phyloP scores from a whole-genome alignment of 2,888 invertebrate species.

The Aproaerema taeniolella region DNA sequence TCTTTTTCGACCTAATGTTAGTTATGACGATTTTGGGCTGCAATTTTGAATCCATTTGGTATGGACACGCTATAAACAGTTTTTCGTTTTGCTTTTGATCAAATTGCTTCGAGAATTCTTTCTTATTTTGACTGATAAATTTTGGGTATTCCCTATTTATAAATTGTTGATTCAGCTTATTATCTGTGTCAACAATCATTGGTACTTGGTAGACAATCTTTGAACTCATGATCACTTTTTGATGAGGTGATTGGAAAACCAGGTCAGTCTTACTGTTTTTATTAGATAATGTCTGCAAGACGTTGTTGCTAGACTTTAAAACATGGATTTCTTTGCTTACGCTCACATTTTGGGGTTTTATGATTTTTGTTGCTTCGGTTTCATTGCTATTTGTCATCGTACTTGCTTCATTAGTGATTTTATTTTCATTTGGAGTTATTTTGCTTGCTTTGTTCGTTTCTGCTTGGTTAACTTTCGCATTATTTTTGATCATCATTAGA shows the following conservation, averaged over 20 bases:
- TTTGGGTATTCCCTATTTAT: slow-evolving; percentile 42
- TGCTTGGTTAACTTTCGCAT: slow-evolving; percentile 38
- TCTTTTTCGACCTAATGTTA: slow-evolving; percentile 45
- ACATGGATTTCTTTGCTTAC: slow-evolving; percentile 48
- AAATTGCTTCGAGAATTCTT: slow-evolving; percentile 38
- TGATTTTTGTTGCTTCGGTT: slow-evolving; percentile 23
- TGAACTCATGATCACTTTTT: slow-evolving; percentile 55
- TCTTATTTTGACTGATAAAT: slow-evolving; percentile 33
- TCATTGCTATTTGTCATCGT: slow-evolving; percentile 22
- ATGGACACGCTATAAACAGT: slow-evolving; percentile 54
- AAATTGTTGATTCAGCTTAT: slow-evolving; percentile 37
- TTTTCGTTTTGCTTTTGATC: slow-evolving; percentile 54
- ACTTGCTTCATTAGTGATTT: slow-evolving; percentile 31
- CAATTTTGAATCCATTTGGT: slow-evolving; percentile 56
- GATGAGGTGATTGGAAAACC: slow-evolving; percentile 45
- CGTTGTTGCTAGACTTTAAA: slow-evolving; percentile 48
- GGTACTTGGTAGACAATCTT: slow-evolving; percentile 66
- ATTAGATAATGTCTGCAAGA: slow-evolving; percentile 42
- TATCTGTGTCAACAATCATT: slow-evolving; percentile 50
- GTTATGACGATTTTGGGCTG: slow-evolving; percentile 61
- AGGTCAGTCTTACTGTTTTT: slow-evolving; percentile 49
- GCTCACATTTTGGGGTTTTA: slow-evolving; percentile 28
- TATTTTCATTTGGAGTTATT: slow-evolving; percentile 43
- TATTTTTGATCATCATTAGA: slow-evolving; percentile 66
- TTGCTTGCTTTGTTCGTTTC: slow-evolving; percentile 37